Evolutionary conservation across 1,140 invertebrate species (phyloP).

Genomic region (Philopotamus ludificatus): DNA sequence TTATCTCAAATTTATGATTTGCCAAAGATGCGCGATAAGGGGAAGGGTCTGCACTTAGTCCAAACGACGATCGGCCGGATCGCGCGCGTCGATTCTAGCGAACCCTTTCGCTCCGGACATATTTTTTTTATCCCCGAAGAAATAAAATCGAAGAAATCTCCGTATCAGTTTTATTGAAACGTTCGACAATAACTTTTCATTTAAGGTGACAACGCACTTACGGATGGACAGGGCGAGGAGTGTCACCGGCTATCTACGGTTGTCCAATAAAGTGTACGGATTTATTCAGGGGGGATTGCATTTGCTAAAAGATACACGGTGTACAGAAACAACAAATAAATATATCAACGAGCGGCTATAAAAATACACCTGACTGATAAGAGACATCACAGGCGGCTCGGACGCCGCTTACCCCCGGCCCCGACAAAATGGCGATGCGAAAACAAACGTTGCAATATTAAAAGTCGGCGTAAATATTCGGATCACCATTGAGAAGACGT

Average conservation of each 20-base stretch:
- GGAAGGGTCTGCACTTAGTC: too few species aligned
- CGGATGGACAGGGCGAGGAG: constrained; percentile 30
- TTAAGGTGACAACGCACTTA: constrained; percentile 42
- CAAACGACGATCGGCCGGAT: too few species aligned
- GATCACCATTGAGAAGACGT: background rate
- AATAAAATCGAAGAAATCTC: constrained; percentile 3
- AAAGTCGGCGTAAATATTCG: background rate
- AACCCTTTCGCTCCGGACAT: background rate
- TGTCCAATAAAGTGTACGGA: constrained; percentile 40
- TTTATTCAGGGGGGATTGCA: constrained; percentile 36
- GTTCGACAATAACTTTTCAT: constrained; percentile 33
- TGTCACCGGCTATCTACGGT: constrained; percentile 34
- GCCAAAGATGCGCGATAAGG: too few species aligned
- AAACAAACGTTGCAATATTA: background rate
- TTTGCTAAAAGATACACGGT: constrained; percentile 34
- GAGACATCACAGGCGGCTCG: background rate
- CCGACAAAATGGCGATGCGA: background rate
- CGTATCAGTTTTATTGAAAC: constrained; percentile 26
- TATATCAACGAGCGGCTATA: constrained; percentile 26
- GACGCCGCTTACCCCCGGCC: background rate
- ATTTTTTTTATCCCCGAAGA: background rate
- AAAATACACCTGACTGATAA: constrained; percentile 17
- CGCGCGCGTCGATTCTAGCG: background rate
- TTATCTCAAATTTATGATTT: too few species aligned
- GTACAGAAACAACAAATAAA: constrained; percentile 15